Evolutionary conservation across 2,113 vertebrate genomes (phyloP).

Genomic region (Nibea coibor): DNA sequence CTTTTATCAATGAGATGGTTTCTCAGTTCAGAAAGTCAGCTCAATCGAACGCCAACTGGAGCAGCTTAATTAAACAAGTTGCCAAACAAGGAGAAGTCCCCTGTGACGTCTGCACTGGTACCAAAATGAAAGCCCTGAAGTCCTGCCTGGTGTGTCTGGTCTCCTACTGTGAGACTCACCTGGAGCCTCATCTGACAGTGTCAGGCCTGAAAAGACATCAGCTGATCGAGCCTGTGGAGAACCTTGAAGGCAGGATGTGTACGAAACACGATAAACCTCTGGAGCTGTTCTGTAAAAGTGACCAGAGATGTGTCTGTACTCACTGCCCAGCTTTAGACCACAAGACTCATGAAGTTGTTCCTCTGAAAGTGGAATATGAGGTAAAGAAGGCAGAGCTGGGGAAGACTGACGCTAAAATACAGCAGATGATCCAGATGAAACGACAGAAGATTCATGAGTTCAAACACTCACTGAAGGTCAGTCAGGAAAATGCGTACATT

Average conservation of each 20-base stretch:
- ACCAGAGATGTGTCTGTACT: conserved; percentile 19
- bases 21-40: conserved; percentile 13
- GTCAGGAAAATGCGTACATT: conserved; percentile 10
- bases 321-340: conserved; percentile 19
- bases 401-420: not conserved
- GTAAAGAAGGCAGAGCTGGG: not conserved
- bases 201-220: conserved; percentile 13
- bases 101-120: conserved; percentile 22
- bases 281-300: conserved; percentile 35
- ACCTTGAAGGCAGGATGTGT: conserved; percentile 10
- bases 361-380: conserved; percentile 15
- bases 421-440: conserved; percentile 27
- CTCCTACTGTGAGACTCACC: conserved; percentile 34
- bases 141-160: conserved; percentile 33
- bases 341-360: conserved; percentile 5
- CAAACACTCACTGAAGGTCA: not conserved
- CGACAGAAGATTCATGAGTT: conserved; percentile 23
- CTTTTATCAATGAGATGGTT: conserved; percentile 10
- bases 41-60: not conserved
- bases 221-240: conserved; percentile 21
- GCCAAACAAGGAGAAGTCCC: conserved; percentile 18
- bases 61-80: not conserved
- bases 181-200: conserved; percentile 31
- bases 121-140: conserved; percentile 35
- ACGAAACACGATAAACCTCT: conserved; percentile 11